Percentiles rank a stretch among this genome's conserved stretches.
Conservation (phyloP, 2,888 invertebrate genomes). For the Hydrotaea cyrtoneurina region DNA sequence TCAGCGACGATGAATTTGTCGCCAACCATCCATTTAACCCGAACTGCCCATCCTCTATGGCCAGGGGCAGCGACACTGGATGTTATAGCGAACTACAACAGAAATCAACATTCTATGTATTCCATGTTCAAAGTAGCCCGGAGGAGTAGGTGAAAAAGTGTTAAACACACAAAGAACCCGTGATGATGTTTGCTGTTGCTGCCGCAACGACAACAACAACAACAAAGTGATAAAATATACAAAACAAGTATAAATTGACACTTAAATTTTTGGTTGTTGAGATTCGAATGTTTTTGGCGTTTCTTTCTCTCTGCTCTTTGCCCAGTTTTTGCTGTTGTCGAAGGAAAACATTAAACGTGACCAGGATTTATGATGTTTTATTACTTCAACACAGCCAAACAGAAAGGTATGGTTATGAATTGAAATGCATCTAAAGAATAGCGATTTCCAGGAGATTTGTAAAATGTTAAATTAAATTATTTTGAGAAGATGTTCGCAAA, state of each 20-base stretch:
- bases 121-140: slow-evolving; percentile 41
- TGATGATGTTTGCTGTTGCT: slow-evolving; percentile 33
- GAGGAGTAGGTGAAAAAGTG: slow-evolving; percentile 44
- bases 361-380: slow-evolving; percentile 60
- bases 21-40: too few relatives aligned
- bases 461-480: slow-evolving; percentile 12
- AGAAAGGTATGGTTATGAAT: background rate
- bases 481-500: too few relatives aligned
- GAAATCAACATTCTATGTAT: slow-evolving; percentile 20
- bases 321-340: slow-evolving; percentile 10
- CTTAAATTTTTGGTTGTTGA: slow-evolving; percentile 40
- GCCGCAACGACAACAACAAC: slow-evolving; percentile 5
- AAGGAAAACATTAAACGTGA: slow-evolving; percentile 64
- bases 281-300: background rate
- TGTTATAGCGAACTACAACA: background rate
- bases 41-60: too few relatives aligned
- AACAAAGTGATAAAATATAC: slow-evolving; percentile 58
- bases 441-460: background rate
- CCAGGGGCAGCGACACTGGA: background rate
- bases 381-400: slow-evolving; percentile 26
- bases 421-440: background rate
- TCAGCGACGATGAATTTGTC: too few relatives aligned
- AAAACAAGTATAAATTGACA: slow-evolving; percentile 66
- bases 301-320: background rate
- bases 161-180: slow-evolving; percentile 54